These are phyloP conservation scores for Nephrotoma appendiculata DNA, from an alignment of 2,888 invertebrate genomes.

Conservation along the genomic window DNA sequence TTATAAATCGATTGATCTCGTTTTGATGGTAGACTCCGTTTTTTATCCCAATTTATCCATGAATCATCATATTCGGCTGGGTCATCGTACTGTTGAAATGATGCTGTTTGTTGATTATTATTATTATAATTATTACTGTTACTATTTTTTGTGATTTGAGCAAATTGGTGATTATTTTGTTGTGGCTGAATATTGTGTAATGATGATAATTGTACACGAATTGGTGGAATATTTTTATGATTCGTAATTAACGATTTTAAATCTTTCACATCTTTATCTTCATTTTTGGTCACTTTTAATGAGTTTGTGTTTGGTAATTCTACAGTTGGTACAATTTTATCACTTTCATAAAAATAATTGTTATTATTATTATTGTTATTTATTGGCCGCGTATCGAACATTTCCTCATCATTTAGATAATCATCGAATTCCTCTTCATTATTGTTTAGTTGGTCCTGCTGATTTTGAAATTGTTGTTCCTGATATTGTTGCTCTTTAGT, in stretches of 20 bases:
- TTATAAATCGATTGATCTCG: constrained; percentile 11
- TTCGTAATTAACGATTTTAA: constrained; percentile 40
- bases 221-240: constrained; percentile 3
- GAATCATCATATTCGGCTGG: constrained; percentile 29
- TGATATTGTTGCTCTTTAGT: constrained; percentile 28
- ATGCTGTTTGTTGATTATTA: constrained; percentile 11
- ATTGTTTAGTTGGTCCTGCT: constrained; percentile 3
- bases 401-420: constrained; percentile 9
- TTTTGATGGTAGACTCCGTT: constrained; percentile 23
- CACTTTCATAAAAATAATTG: neutral
- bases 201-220: neutral
- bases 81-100: constrained; percentile 15
- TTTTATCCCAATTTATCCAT: constrained; percentile 33
- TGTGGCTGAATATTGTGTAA: neutral
- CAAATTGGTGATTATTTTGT: neutral
- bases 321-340: neutral
- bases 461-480: constrained; percentile 13
- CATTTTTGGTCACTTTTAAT: constrained; percentile 22
- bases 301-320: neutral
- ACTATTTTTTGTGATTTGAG: constrained; percentile 11
- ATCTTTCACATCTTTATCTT: constrained; percentile 51
- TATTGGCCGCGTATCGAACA: neutral
- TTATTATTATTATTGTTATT: neutral
- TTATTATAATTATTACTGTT: constrained; percentile 1
- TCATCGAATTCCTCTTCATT: constrained; percentile 8